These are phyloP conservation scores for Sparus aurata DNA, from an alignment of 2,797 vertebrate genomes.

Conservation along the genomic window DNA sequence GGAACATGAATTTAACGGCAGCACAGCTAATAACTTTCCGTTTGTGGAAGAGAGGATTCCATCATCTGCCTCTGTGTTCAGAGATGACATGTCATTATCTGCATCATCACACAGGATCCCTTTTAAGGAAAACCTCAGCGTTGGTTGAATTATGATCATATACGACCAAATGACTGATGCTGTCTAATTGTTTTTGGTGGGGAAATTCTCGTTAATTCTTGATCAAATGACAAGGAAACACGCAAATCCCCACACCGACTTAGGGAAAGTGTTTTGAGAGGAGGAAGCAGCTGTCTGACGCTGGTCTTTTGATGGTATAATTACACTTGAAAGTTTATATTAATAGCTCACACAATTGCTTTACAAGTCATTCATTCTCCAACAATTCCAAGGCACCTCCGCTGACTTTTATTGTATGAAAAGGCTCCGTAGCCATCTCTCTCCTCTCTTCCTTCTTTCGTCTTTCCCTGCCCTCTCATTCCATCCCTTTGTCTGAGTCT, in stretches of 20 bases:
- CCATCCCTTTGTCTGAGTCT: slow-evolving; percentile 16
- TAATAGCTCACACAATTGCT: slow-evolving; percentile 18
- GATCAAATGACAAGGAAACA: not conserved
- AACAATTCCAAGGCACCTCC: slow-evolving; percentile 15
- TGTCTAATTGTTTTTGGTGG: not conserved
- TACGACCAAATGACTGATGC: not conserved
- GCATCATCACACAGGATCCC: not conserved
- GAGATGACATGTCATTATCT: not conserved
- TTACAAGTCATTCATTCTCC: slow-evolving; percentile 25
- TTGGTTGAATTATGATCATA: not conserved
- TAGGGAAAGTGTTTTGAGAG: not conserved
- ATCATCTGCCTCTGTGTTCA: not conserved
- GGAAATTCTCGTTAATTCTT: not conserved
- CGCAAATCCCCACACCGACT: not conserved
- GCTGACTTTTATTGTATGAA: slow-evolving; percentile 40
- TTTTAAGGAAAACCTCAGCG: not conserved
- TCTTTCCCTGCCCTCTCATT: slow-evolving; percentile 7
- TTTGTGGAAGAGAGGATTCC: not conserved
- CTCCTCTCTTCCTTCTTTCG: slow-evolving; percentile 3
- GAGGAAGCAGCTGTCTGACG: not conserved
- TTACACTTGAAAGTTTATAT: slow-evolving; percentile 36
- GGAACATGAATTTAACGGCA: not conserved
- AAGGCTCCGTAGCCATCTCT: slow-evolving; percentile 1
- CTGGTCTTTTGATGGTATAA: slow-evolving; percentile 17
- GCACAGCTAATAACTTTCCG: not conserved